A percentile compares a stretch with the other conserved stretches of the same genome.
Conservation (phyloP, 2,113 vertebrate genomes). For the Lophura nycthemera region DNA sequence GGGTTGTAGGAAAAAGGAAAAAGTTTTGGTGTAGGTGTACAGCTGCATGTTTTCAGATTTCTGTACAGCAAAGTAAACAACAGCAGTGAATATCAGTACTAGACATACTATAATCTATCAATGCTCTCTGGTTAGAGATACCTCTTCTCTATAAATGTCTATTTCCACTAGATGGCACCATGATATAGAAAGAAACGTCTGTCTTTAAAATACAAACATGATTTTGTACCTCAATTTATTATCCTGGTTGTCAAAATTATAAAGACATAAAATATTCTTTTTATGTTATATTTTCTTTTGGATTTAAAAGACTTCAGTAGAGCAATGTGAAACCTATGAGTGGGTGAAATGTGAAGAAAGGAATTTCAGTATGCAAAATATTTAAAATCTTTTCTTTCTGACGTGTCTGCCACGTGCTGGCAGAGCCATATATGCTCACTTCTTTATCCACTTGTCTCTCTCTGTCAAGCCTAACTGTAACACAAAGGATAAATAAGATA, state of each 20-base stretch:
- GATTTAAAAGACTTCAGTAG: not conserved
- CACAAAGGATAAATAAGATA: not conserved
- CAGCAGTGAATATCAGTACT: not conserved
- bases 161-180: conserved; percentile 13
- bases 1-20: not conserved
- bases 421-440: not conserved
- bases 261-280: not conserved
- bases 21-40: too few relatives aligned
- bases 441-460: not conserved
- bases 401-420: not conserved
- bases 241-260: not conserved
- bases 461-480: not conserved
- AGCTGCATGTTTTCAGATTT: not conserved
- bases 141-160: not conserved
- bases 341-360: not conserved
- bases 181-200: not conserved
- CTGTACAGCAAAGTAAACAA: not conserved
- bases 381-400: not conserved
- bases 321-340: not conserved
- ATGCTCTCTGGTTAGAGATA: not conserved
- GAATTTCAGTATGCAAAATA: not conserved
- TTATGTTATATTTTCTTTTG: not conserved
- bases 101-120: not conserved
- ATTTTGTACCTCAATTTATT: not conserved
- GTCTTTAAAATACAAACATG: not conserved